Conservation (phyloP, 2,113 vertebrate species). For the Genyomyrus donnyi region DNA sequence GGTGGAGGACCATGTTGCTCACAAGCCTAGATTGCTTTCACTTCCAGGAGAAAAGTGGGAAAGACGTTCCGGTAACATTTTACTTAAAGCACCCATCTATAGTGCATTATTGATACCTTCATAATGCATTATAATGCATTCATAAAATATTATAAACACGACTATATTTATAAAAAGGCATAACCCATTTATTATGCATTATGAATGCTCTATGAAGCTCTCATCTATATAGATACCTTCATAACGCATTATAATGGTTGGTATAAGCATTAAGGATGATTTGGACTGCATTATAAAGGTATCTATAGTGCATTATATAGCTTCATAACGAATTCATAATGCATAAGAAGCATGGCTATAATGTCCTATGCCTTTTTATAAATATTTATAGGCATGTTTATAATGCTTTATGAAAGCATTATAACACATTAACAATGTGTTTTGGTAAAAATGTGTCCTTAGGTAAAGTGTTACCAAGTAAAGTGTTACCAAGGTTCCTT, state of each 20-base stretch:
- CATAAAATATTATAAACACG: neutral
- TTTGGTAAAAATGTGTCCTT: too few species aligned
- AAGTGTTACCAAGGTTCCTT: neutral
- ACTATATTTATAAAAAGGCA: neutral
- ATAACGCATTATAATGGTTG: too few species aligned
- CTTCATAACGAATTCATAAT: neutral
- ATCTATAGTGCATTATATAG: neutral
- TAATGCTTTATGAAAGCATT: neutral
- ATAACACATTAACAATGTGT: neutral
- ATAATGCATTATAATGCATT: neutral
- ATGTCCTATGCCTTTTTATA: neutral
- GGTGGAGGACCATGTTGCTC: neutral
- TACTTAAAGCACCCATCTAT: neutral
- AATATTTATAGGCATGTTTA: neutral
- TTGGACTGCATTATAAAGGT: too few species aligned
- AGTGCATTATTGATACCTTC: neutral
- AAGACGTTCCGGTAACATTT: neutral
- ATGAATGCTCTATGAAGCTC: too few species aligned
- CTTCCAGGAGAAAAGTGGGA: neutral
- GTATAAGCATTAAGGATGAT: too few species aligned
- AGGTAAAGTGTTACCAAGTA: too few species aligned
- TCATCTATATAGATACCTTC: too few species aligned
- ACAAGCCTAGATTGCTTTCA: neutral
- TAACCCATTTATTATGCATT: too few species aligned
- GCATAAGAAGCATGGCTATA: neutral